Evolutionary conservation across 1,140 invertebrate species (phyloP).

Genomic region (Habropoda laboriosa): DNA sequence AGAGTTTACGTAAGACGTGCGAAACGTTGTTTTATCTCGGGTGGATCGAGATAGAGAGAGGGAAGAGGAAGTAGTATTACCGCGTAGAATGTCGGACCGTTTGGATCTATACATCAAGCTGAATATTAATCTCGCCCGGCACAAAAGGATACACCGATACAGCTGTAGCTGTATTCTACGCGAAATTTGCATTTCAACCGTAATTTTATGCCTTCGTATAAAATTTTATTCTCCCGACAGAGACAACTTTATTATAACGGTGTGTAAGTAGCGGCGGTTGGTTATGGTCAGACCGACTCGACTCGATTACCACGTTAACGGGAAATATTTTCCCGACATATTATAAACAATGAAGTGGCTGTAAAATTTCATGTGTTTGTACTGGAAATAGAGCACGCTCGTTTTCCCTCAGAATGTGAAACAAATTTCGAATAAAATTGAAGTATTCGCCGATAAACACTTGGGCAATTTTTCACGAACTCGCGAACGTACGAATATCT

Average conservation of each 20-base stretch:
- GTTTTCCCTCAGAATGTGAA: not conserved
- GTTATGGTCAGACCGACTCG: not conserved
- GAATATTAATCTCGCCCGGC: not conserved
- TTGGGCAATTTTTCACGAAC: no score
- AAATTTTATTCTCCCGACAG: not conserved
- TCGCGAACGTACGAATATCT: no score
- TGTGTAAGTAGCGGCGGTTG: not conserved
- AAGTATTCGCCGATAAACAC: no score
- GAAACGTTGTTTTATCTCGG: not conserved
- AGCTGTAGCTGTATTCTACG: not conserved
- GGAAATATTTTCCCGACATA: not conserved
- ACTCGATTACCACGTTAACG: not conserved
- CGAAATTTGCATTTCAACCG: not conserved
- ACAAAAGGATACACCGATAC: not conserved
- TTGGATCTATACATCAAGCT: not conserved
- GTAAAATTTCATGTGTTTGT: not conserved
- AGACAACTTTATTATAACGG: not conserved
- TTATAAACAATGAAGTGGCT: not conserved
- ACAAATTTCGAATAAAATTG: not conserved
- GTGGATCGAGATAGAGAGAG: no score
- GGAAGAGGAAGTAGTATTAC: not conserved
- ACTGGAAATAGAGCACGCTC: not conserved
- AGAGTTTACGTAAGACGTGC: no score
- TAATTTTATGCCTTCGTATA: not conserved
- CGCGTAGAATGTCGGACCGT: not conserved